Evolutionary conservation across 1,140 invertebrate species (phyloP).

Genomic region (Drosophila nikananu): DNA sequence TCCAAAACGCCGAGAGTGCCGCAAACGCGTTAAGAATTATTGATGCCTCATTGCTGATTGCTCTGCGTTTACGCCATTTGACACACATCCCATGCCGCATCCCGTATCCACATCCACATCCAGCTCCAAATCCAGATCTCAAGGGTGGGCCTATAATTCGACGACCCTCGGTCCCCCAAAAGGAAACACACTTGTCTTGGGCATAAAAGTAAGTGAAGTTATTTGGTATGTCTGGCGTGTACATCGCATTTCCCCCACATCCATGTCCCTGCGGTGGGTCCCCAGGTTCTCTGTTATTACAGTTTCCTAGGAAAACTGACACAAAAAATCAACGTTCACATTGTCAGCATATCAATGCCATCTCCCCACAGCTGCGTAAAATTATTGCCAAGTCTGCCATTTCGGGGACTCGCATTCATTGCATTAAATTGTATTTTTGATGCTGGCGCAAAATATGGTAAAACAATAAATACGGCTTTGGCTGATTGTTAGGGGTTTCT

Average conservation of each 20-base stretch:
- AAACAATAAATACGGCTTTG: slow-evolving; percentile 45
- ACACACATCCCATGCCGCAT: slow-evolving; percentile 54
- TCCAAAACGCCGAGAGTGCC: slow-evolving; percentile 30
- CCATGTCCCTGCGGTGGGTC: background rate
- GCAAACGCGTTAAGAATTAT: slow-evolving; percentile 76
- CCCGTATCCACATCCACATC: background rate
- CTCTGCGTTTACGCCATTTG: slow-evolving; percentile 78
- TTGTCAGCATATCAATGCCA: slow-evolving; percentile 78
- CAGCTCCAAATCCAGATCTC: background rate
- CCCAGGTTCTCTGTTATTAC: slow-evolving; percentile 49
- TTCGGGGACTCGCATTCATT: slow-evolving; percentile 31
- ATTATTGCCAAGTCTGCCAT: slow-evolving; percentile 44
- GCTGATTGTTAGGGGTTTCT: slow-evolving; percentile 11
- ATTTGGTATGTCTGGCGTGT: slow-evolving; percentile 79
- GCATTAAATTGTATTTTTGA: slow-evolving; percentile 44
- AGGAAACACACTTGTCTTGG: slow-evolving; percentile 29
- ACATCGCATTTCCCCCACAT: slow-evolving; percentile 17
- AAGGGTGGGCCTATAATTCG: slow-evolving; percentile 3
- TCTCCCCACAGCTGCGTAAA: slow-evolving; percentile 24
- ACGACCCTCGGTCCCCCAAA: slow-evolving; percentile 2
- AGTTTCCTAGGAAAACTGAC: slow-evolving; percentile 28
- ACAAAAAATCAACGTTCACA: slow-evolving; percentile 69
- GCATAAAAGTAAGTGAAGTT: slow-evolving; percentile 73
- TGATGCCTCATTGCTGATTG: slow-evolving; percentile 81
- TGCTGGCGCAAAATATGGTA: slow-evolving; percentile 36